Evolutionary conservation across 1,140 invertebrate genomes (phyloP).

Genomic region (Eurosta solidaginis): DNA sequence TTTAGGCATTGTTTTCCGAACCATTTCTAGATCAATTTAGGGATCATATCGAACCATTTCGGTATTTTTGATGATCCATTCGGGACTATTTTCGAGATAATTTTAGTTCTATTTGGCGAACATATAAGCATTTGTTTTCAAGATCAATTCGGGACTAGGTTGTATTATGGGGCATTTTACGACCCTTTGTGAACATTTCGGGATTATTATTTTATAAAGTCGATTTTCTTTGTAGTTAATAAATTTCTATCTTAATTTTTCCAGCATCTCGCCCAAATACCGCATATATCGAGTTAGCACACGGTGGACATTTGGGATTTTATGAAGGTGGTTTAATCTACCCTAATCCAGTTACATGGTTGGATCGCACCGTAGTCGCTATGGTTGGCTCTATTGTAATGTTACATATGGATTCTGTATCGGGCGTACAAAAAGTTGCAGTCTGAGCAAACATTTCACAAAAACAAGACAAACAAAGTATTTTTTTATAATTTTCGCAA

Average conservation of each 20-base stretch:
- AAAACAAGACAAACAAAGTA: not conserved
- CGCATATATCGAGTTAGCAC: constrained; percentile 79
- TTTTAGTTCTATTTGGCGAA: no score
- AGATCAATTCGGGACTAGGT: no score
- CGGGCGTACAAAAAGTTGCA: not conserved
- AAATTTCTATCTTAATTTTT: constrained; percentile 49
- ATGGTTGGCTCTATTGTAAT: constrained; percentile 69
- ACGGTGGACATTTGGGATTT: constrained; percentile 91
- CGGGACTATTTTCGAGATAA: no score
- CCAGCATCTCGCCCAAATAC: constrained; percentile 71
- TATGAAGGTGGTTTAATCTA: constrained; percentile 85
- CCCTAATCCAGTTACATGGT: constrained; percentile 87
- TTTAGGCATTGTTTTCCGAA: no score
- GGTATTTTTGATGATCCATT: no score
- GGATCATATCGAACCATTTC: no score
- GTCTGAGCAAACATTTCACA: constrained; percentile 7
- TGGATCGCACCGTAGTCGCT: constrained; percentile 81
- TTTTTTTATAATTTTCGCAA: not conserved
- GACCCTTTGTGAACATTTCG: no score
- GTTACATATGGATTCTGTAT: constrained; percentile 45
- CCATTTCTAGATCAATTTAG: no score
- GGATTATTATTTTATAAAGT: not conserved
- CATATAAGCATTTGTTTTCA: no score
- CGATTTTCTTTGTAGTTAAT: not conserved
- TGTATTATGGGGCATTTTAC: no score